Evolutionary conservation across 2,888 invertebrate species (phyloP).

Genomic region (Griposia aprilina): DNA sequence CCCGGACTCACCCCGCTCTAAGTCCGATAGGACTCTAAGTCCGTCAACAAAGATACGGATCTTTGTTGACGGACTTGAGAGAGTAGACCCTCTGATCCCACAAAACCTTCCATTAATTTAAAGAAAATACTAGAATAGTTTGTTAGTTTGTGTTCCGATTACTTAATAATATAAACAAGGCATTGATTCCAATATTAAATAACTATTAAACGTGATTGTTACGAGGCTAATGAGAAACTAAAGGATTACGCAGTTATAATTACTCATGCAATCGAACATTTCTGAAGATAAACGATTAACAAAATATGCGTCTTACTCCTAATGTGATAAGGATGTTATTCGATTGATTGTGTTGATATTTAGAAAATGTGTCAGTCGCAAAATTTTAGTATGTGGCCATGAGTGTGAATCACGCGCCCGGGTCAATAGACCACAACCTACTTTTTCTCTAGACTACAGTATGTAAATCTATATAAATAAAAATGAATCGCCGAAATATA

Average conservation of each 20-base stretch:
- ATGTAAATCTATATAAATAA: no score
- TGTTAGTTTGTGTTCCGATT: slow-evolving; percentile 39
- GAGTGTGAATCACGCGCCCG: slow-evolving; percentile 53
- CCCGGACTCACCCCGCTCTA: no score
- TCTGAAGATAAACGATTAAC: neutral
- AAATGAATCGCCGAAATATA: no score
- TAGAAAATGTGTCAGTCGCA: slow-evolving; percentile 36
- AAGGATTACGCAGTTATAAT: slow-evolving; percentile 42
- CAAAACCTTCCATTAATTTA: slow-evolving; percentile 39
- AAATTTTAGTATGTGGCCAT: slow-evolving; percentile 32
- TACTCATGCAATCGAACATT: slow-evolving; percentile 28
- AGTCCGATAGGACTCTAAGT: no score
- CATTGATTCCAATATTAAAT: slow-evolving; percentile 44
- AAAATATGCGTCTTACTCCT: slow-evolving; percentile 16
- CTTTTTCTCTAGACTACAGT: slow-evolving; percentile 38
- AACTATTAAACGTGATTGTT: slow-evolving; percentile 46
- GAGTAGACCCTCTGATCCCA: neutral
- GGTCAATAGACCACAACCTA: slow-evolving; percentile 56
- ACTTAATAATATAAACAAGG: slow-evolving; percentile 35
- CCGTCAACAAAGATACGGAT: no score
- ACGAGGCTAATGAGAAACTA: slow-evolving; percentile 54
- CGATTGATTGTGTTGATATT: slow-evolving; percentile 7
- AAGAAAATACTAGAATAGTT: slow-evolving; percentile 27
- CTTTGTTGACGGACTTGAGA: no score
- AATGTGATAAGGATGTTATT: slow-evolving; percentile 25